phyloP scores from a whole-genome alignment of 1,140 invertebrate species.

The Zeugodacus cucurbitae region DNA sequence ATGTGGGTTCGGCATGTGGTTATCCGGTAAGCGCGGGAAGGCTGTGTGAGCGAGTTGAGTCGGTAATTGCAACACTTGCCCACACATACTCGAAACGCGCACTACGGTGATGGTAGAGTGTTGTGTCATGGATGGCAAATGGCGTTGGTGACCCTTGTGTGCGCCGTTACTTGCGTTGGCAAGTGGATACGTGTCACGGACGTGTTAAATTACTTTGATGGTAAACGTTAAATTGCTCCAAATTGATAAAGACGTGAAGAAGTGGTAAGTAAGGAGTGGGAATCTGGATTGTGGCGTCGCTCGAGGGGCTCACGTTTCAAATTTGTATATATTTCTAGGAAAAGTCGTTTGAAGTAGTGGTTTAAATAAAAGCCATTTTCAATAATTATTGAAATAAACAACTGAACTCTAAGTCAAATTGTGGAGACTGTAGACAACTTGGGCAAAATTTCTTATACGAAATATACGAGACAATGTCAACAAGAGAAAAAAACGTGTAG shows the following conservation, averaged over 20 bases:
- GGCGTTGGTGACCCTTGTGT: background rate
- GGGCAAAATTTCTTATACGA: background rate
- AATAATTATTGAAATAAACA: background rate
- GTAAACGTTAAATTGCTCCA: slow-evolving; percentile 18
- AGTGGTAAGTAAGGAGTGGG: background rate
- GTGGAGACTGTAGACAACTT: background rate
- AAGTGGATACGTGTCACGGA: slow-evolving; percentile 3
- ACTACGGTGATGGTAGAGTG: background rate
- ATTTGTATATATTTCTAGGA: background rate
- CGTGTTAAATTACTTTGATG: slow-evolving; percentile 22
- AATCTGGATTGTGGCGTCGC: background rate
- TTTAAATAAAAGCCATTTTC: background rate
- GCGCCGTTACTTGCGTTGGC: background rate
- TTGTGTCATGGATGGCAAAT: background rate
- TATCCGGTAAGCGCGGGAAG: background rate
- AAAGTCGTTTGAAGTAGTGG: background rate
- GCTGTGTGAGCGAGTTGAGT: background rate
- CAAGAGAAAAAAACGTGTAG: background rate
- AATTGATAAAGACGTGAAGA: background rate
- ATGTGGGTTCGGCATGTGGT: background rate
- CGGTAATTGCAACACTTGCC: background rate
- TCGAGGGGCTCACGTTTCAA: background rate
- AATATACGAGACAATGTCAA: background rate
- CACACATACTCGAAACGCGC: background rate
- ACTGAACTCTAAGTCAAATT: background rate